Evolutionary conservation across 2,888 invertebrate species (phyloP).

Genomic region (Ectemnius continuus): DNA sequence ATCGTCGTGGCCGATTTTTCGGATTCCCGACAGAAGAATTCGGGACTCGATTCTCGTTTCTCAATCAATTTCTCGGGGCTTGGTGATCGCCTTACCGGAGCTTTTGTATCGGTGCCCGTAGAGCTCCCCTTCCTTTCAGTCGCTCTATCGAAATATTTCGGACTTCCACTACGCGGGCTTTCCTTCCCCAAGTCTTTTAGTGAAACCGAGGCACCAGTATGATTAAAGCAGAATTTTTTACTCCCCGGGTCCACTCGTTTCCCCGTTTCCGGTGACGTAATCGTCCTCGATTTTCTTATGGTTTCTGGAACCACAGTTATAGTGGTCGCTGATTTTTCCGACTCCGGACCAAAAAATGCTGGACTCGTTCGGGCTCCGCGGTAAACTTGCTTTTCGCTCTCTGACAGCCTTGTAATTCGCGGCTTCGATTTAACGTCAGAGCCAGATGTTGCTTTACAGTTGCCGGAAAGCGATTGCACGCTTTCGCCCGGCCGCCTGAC

Average conservation of each 20-base stretch:
- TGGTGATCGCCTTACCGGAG: neutral
- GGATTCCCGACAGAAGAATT: conserved; percentile 24
- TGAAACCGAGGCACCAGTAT: neutral
- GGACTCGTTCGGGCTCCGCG: neutral
- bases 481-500: neutral
- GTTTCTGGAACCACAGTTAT: neutral
- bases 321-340: conserved; percentile 16
- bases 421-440: neutral
- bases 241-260: neutral
- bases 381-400: neutral
- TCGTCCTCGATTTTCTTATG: neutral
- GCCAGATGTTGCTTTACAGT: neutral
- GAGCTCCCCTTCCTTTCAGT: conserved; percentile 20
- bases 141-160: conserved; percentile 28
- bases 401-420: neutral
- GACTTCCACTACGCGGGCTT: neutral
- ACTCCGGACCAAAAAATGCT: conserved; percentile 15
- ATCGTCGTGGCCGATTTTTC: conserved; percentile 21
- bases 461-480: neutral
- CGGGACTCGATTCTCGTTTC: conserved; percentile 10
- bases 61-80: neutral
- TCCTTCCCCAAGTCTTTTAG: neutral
- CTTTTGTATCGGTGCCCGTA: conserved; percentile 16
- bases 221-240: neutral
- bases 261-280: neutral